phyloP scores from a whole-genome alignment of 2,888 invertebrate species.

The Tanytarsus gracilentus region DNA sequence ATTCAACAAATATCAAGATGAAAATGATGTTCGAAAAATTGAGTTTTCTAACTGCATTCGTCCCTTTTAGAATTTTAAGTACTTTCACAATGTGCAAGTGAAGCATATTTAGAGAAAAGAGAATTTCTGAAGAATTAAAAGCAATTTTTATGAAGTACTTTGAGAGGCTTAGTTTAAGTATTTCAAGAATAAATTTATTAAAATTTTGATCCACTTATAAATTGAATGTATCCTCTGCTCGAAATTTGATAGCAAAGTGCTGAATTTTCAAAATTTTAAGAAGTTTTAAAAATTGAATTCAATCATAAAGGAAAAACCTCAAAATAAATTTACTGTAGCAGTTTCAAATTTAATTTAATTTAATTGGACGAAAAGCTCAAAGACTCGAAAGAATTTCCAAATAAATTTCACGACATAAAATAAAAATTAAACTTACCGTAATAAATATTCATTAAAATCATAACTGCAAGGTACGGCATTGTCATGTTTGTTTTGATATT shows the following conservation, averaged over 20 bases:
- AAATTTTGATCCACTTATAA: not conserved
- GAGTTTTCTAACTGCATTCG: not conserved
- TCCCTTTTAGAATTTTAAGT: too few species aligned
- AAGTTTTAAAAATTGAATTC: too few species aligned
- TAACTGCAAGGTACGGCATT: conserved; percentile 14
- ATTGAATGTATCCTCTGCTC: not conserved
- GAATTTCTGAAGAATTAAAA: not conserved
- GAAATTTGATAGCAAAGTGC: not conserved
- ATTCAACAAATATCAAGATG: too few species aligned
- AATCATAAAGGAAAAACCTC: not conserved
- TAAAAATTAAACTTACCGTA: not conserved
- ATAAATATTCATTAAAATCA: conserved; percentile 19
- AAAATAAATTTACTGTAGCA: not conserved
- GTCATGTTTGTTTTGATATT: not conserved
- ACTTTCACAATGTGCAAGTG: too few species aligned
- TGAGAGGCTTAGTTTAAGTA: not conserved
- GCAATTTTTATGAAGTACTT: not conserved
- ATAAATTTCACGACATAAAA: not conserved
- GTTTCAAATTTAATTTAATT: not conserved
- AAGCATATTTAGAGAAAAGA: not conserved
- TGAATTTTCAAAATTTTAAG: too few species aligned
- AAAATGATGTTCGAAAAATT: not conserved
- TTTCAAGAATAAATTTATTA: not conserved
- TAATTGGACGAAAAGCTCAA: not conserved
- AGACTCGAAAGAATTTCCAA: too few species aligned